phyloP scores from a whole-genome alignment of 2,888 invertebrate genomes.

The Fragum fragum region DNA sequence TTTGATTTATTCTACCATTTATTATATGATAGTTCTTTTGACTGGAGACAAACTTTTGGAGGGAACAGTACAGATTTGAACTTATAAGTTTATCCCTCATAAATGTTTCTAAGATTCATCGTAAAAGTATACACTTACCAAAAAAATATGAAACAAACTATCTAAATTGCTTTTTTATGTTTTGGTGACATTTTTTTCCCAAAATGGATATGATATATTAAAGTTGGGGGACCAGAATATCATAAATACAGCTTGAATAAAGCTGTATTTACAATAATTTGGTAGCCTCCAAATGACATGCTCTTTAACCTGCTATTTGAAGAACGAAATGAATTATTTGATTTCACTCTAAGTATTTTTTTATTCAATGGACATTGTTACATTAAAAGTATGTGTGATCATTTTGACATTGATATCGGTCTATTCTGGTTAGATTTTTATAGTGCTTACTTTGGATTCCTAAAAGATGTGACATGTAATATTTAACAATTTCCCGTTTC shows the following conservation, averaged over 20 bases:
- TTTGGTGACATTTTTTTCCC: not conserved
- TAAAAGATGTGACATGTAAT: too few species aligned
- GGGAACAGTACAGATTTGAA: not conserved
- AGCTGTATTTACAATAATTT: too few species aligned
- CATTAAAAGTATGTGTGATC: not conserved
- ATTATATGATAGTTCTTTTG: not conserved
- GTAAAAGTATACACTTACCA: not conserved
- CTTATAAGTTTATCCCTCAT: not conserved
- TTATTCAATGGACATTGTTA: not conserved
- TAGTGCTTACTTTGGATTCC: too few species aligned
- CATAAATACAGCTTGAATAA: too few species aligned
- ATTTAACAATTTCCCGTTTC: too few species aligned
- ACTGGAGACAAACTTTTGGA: not conserved
- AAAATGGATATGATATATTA: not conserved
- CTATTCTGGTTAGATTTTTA: too few species aligned
- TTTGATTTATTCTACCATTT: too few species aligned
- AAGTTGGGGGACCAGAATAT: too few species aligned
- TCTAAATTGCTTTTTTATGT: slow-evolving; percentile 2
- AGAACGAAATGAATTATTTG: not conserved
- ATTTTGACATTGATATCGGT: too few species aligned
- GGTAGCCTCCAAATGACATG: too few species aligned
- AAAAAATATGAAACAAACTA: not conserved
- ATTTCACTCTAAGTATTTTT: not conserved
- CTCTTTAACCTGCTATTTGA: not conserved
- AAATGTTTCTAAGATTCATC: not conserved